Base-by-base conservation (phyloP, 1,140 invertebrate species). In the Drosophila punjabiensis region DNA sequence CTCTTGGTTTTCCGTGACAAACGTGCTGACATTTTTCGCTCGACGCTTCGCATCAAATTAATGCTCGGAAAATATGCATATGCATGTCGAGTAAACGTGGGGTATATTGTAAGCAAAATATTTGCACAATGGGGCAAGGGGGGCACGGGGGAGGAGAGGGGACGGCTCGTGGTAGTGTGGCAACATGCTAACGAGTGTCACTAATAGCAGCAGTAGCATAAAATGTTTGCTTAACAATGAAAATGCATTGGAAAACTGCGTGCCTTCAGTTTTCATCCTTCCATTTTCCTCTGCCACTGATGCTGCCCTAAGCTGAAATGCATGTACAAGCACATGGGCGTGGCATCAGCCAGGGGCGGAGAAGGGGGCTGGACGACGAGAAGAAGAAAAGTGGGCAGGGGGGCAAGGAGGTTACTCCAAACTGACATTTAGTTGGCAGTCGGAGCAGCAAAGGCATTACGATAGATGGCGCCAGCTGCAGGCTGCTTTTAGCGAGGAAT, bases 161-260 rank as follows among this genome's bases (percentile, higher is more conserved):
- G 24, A 24, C n/a, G n/a, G n/a, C n/a, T n/a, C n/a, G n/a, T 24
- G 24, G 24, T 24, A 3, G 39, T 55, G 74, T 70, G 68, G 68
- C 14, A 65, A 79, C 76, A 80, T 80, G 78, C 76, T 79, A 80
- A 80, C 78, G 78, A 80, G 76, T 79, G 78, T 73, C 76, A 80
- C 78, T 80, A 80, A 80, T 80, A 80, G 78, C 76, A 80, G 77
- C 50, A 74, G 74, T 77, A 78, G 68, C 78, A 80, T 80, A 80
- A 80, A 80, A 80, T 80, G 78, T 80, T 80, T 79, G 78, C 77
- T 79, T 80, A 80, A 80, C 78, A 80, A 80, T 80, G 78, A 80
- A 80, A 80, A 80, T 80, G 78, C 78, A 80, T 80, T 66, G 78
- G 78, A 80, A 80, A 79, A 79, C 68, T 80, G 78, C 77, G 78